Evolutionary conservation across 2,888 invertebrate genomes (phyloP).

Genomic region (Drosophila peninsularis): DNA sequence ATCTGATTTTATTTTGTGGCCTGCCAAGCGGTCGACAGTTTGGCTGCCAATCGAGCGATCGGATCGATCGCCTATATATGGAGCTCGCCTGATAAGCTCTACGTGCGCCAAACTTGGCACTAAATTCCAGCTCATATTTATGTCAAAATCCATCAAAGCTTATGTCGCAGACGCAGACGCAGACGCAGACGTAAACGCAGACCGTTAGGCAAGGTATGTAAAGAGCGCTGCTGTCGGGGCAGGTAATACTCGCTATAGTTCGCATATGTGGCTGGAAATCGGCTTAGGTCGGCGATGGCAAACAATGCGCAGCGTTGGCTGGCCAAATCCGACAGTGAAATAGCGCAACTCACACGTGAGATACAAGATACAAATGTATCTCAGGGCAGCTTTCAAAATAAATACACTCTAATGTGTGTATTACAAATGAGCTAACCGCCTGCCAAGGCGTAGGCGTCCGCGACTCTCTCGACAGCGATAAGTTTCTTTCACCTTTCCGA

Average conservation of each 20-base stretch:
- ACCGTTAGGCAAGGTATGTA: conserved; percentile 58
- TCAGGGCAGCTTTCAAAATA: conserved; percentile 46
- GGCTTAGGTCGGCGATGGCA: conserved; percentile 54
- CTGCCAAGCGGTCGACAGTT: conserved; percentile 66
- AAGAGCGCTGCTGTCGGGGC: conserved; percentile 13
- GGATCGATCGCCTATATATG: conserved; percentile 56
- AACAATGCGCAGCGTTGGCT: conserved; percentile 68
- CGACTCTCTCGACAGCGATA: neutral
- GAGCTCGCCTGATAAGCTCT: conserved; percentile 64
- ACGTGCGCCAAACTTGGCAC: conserved; percentile 66
- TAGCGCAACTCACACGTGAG: conserved; percentile 51
- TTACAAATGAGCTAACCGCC: conserved; percentile 75
- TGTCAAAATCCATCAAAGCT: conserved; percentile 80
- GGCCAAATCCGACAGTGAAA: conserved; percentile 78
- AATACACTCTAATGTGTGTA: conserved; percentile 70
- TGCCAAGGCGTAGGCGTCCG: conserved; percentile 37
- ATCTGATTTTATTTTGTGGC: conserved; percentile 63
- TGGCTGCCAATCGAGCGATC: conserved; percentile 56
- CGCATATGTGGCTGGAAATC: conserved; percentile 48
- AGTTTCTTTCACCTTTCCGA: conserved; percentile 6
- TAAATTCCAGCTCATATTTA: conserved; percentile 78
- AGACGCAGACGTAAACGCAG: conserved; percentile 16
- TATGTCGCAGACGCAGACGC: conserved; percentile 61
- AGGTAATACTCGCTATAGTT: conserved; percentile 38
- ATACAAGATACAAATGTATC: conserved; percentile 45